Base-by-base conservation (phyloP, 2,113 vertebrate species). In the Pelecanus crispus region DNA sequence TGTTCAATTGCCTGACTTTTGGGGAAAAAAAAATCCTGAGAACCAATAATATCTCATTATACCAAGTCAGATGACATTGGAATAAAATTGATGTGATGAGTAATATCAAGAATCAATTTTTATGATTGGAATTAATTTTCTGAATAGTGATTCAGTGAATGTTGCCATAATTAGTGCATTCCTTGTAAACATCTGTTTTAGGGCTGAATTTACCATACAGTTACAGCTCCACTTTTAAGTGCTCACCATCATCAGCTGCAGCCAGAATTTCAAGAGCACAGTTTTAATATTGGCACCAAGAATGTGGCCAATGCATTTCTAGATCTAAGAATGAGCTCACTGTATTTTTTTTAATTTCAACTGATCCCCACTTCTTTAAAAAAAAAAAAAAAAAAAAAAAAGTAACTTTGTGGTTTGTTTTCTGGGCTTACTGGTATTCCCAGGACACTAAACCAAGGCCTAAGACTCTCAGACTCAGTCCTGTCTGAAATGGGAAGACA, bases 101-200 rank as follows among this genome's bases (percentile, higher is more conserved):
- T 47, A 83, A 72, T 72, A 82, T 65, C 56, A 86, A 88, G 72
- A 95, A 75, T 72, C 55, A 34, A 79, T 80, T 85, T 88, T 86
- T 95, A 86, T 86, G 56, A 59, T 70, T 81, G 44, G 38, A 91
- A 88, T 21, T 80, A 63, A 93, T 93, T 95, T 95, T 90, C 63
- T 73, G 77, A 79, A 58, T 12, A 66, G 70, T 26, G n/a, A 88
- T 74, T 61, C 47, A 52, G 66, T 86, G 68, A 89, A 65, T 19
- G 62, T 52, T 80, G 38, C 49, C 45, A 26, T 70, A 86, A 84
- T 66, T 75, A 61, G 38, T 26, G 44, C 53, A 45, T 81, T 96
- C 38, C 68, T 88, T 74, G 58, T 44, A 81, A 86, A 88, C 4
- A 29, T 62, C 31, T 73, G 67, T 94, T 92, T 85, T 29, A 79